phyloP scores from a whole-genome alignment of 2,888 invertebrate species.

The Ditylenchus weischeri region DNA sequence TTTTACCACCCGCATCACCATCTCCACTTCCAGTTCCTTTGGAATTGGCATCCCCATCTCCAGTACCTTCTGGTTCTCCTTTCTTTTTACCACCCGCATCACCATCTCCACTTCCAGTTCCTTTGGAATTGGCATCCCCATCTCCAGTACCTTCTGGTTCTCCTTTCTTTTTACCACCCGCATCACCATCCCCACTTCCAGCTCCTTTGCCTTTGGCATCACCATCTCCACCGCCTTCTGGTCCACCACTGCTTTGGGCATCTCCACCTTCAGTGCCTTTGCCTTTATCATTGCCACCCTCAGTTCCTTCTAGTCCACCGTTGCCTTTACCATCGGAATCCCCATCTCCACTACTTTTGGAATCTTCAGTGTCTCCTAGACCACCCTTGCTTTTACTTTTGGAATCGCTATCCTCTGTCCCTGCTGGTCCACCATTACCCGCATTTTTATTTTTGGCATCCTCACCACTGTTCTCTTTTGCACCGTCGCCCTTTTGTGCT shows the following conservation, averaged over 20 bases:
- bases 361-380: conserved; percentile 9
- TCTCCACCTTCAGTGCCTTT: conserved; percentile 11
- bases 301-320: conserved; percentile 10
- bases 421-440: conserved; percentile 9
- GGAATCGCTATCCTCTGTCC: conserved; percentile 17
- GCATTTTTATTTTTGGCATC: no score
- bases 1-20: conserved; percentile 1
- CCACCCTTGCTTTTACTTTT: conserved; percentile 10
- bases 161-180: neutral
- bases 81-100: conserved; percentile 4
- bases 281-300: conserved; percentile 7
- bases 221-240: neutral
- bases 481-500: conserved; percentile 2
- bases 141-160: conserved; percentile 17
- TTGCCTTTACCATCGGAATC: conserved; percentile 7
- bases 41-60: conserved; percentile 19
- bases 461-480: neutral
- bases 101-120: neutral
- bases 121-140: conserved; percentile 14
- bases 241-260: conserved; percentile 1
- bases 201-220: conserved; percentile 16
- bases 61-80: conserved; percentile 15
- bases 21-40: neutral
- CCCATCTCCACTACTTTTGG: conserved; percentile 17
- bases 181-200: conserved; percentile 1